phyloP scores from a whole-genome alignment of 2,888 invertebrate genomes.

The Pterostichus niger region DNA sequence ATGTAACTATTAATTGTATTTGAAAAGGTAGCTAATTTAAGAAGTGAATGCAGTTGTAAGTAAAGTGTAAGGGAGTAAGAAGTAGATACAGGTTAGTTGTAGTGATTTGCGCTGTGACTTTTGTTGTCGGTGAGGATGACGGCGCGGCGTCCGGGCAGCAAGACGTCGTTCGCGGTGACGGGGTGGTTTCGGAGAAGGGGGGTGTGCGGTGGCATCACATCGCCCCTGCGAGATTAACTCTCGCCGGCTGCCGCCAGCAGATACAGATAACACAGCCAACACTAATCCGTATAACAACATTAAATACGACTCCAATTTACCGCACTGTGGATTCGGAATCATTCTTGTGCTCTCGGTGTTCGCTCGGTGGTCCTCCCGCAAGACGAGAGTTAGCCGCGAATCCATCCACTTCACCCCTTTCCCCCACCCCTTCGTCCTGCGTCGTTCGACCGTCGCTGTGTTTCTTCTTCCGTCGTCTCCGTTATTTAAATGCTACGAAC shows the following conservation, averaged over 20 bases:
- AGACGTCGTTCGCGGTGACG: slow-evolving; percentile 1
- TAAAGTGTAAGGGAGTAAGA: not conserved
- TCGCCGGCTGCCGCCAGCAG: slow-evolving; percentile 75
- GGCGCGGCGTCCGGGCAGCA: not conserved
- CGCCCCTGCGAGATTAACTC: slow-evolving; percentile 75
- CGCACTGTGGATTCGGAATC: slow-evolving; percentile 78
- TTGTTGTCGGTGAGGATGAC: slow-evolving; percentile 5
- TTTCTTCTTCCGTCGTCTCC: slow-evolving; percentile 14
- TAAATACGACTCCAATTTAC: slow-evolving; percentile 80
- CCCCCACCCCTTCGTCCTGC: slow-evolving; percentile 22
- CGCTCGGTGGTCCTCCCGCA: slow-evolving; percentile 26
- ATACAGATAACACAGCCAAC: slow-evolving; percentile 75
- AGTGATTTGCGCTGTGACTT: slow-evolving; percentile 20
- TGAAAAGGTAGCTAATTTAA: slow-evolving; percentile 24
- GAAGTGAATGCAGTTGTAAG: not conserved
- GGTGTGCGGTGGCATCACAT: slow-evolving; percentile 57
- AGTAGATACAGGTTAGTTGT: not conserved
- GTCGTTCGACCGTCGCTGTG: not conserved
- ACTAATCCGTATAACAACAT: slow-evolving; percentile 79
- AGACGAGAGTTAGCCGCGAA: slow-evolving; percentile 69
- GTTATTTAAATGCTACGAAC: slow-evolving; percentile 68
- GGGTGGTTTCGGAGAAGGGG: slow-evolving; percentile 14
- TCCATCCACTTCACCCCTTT: slow-evolving; percentile 70
- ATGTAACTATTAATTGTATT: too few species aligned
- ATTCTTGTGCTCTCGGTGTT: slow-evolving; percentile 71